Conservation (phyloP, 1,140 invertebrate species). For the Drosophila bocqueti region DNA sequence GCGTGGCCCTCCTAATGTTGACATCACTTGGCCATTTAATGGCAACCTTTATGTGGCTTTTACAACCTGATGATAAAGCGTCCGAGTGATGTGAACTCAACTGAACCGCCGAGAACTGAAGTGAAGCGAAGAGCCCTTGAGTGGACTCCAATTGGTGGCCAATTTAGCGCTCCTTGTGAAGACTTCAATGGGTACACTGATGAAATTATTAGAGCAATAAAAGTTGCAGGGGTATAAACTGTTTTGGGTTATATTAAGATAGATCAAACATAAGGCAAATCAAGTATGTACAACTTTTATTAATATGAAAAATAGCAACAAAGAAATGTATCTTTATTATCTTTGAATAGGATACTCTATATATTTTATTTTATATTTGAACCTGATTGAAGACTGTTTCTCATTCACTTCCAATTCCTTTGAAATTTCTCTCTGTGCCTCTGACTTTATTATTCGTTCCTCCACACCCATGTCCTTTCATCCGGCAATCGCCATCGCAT, state of each 20-base stretch:
- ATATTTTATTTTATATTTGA: not conserved
- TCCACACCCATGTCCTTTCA: not conserved
- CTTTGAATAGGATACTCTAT: not conserved
- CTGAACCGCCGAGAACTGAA: constrained; percentile 15
- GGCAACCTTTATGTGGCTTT: constrained; percentile 63
- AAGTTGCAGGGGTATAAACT: not conserved
- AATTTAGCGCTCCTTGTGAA: constrained; percentile 27
- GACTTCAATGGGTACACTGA: not conserved
- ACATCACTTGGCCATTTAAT: constrained; percentile 76
- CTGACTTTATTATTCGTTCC: constrained; percentile 17
- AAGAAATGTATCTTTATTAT: not conserved
- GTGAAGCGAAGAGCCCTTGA: constrained; percentile 28
- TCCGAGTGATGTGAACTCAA: constrained; percentile 16
- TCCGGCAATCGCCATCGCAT: constrained; percentile 22
- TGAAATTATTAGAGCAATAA: not conserved
- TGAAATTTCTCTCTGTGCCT: not conserved
- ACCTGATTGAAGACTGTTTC: not conserved
- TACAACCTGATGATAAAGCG: constrained; percentile 56
- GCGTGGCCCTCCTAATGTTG: constrained; percentile 65
- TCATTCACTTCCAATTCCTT: not conserved
- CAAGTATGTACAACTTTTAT: not conserved
- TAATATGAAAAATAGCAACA: not conserved
- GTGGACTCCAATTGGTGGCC: constrained; percentile 41
- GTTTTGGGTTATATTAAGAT: too few relatives aligned
- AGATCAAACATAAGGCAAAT: too few relatives aligned